Evolutionary conservation across 2,888 invertebrate species (phyloP).

Genomic region (Didymodactylos carnosus): DNA sequence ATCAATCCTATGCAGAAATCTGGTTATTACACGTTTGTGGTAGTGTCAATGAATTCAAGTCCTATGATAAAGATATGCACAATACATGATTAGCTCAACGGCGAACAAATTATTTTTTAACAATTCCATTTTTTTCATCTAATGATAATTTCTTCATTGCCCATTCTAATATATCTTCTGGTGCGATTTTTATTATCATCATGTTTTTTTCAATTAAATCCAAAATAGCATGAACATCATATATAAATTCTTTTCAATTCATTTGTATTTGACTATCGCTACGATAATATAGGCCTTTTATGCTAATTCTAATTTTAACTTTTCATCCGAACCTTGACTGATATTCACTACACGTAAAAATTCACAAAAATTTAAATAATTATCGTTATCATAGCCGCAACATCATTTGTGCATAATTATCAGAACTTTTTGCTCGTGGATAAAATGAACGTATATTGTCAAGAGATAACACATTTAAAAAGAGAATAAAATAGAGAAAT

Average conservation of each 20-base stretch:
- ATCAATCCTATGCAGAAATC: too few relatives aligned
- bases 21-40: too few relatives aligned
- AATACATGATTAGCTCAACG: too few relatives aligned
- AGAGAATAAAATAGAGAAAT: too few relatives aligned
- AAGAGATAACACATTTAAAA: too few relatives aligned
- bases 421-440: not conserved
- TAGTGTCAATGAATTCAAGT: too few relatives aligned
- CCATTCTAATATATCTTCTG: not conserved
- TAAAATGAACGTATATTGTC: not conserved
- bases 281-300: not conserved
- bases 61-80: too few relatives aligned
- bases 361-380: not conserved
- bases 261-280: not conserved
- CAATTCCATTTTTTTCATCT: not conserved
- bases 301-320: not conserved
- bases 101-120: not conserved
- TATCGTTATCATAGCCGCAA: not conserved
- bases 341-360: not conserved
- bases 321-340: not conserved
- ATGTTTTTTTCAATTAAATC: not conserved
- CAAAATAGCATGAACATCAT: not conserved
- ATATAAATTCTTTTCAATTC: not conserved
- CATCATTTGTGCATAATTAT: not conserved
- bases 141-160: not conserved
- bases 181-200: not conserved